Evolutionary conservation across 2,797 vertebrate genomes (phyloP), one percentile per base, ranked within the genome.

Genomic region (Limnodromus scolopaceus): DNA sequence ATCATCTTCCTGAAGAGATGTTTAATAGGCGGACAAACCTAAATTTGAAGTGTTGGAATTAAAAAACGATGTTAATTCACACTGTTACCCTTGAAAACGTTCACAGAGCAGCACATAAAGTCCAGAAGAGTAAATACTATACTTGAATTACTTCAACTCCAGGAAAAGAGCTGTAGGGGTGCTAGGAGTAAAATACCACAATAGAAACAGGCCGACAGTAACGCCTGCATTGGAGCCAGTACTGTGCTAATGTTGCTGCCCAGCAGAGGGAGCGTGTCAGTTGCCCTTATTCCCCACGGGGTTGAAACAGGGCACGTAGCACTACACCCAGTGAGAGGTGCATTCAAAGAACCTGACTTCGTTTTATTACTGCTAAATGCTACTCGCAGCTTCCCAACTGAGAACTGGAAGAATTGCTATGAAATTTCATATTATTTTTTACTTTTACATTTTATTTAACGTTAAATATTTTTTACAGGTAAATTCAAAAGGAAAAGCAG

Each of bases 261-360:
- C 41, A 3, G 51, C 49, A 89, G 55, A 85, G 6, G 55, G 45
- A 92, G 68, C 3, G 0, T 1, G 5, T 48, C 22, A 12, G 10
- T 48, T 36, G 60, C 22, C 5, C 19, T 55, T 15, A 51, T 1
- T 71, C 9, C 25, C 10, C 49, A 28, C 0, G 1, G 61, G 6
- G 13, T 30, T 16, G 3, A 45, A 77, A 83, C 2, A 19, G 2
- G 11, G 18, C 15, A 16, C 39, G 19, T 0, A 68, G 30, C 49
- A 28, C 38, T 9, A 16, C 0, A 24, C 1, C 7, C 43, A 39
- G 8, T 8, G 11, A 84, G 34, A 84, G 12, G 8, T 9, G 11
- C 18, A 30, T 32, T 46, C 43, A 23, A 54, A 80, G 20, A 71
- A 60, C 0, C 3, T 28, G 18, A 77, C 27, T 65, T 57, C 3